Percentiles rank a stretch among this genome's conserved stretches.
These are phyloP conservation scores for Cyphomyrus discorhynchus DNA, from an alignment of 2,113 vertebrate species.

Conservation along the genomic window DNA sequence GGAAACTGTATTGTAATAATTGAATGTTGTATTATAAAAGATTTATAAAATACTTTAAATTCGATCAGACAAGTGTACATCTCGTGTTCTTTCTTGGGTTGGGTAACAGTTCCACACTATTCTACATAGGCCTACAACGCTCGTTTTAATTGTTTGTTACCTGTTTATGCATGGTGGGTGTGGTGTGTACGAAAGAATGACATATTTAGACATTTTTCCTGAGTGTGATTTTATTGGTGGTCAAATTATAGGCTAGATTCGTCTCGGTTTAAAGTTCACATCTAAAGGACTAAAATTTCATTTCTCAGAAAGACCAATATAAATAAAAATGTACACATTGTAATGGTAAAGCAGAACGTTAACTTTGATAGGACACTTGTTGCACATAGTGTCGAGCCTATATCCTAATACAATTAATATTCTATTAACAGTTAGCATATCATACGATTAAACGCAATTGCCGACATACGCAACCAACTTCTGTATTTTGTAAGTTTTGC, in stretches of 20 bases:
- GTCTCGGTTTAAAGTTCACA: background rate
- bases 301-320: background rate
- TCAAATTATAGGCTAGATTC: background rate
- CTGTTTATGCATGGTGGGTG: background rate
- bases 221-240: background rate
- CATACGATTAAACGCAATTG: background rate
- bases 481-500: background rate
- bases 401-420: background rate
- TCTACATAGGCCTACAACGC: background rate
- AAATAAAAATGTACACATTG: background rate
- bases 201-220: background rate
- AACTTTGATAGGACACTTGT: background rate
- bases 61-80: constrained; percentile 23
- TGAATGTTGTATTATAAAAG: constrained; percentile 50
- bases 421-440: background rate
- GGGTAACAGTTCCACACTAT: background rate
- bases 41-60: constrained; percentile 59
- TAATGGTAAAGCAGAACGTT: background rate
- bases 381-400: background rate
- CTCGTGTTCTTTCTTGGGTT: constrained; percentile 32
- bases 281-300: background rate
- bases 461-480: background rate
- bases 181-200: background rate
- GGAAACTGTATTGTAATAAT: constrained; percentile 48
- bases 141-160: background rate